Conservation (phyloP, 2,113 vertebrate species). For the Albula goreensis region DNA sequence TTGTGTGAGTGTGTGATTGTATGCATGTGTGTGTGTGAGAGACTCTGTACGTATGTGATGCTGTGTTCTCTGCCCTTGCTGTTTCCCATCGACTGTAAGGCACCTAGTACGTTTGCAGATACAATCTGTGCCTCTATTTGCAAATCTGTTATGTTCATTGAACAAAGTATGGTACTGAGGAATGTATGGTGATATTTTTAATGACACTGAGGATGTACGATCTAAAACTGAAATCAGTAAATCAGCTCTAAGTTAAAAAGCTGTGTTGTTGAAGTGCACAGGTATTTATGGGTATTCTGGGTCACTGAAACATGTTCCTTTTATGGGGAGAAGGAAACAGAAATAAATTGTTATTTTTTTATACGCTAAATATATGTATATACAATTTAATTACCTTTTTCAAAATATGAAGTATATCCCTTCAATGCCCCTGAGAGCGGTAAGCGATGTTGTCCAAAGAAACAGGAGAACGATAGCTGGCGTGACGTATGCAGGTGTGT, state of each 20-base stretch:
- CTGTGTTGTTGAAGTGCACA: not conserved
- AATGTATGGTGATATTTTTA: no score
- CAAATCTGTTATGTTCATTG: not conserved
- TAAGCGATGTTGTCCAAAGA: slow-evolving; percentile 1
- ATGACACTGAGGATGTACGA: no score
- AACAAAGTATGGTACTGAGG: not conserved
- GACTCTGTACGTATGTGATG: not conserved
- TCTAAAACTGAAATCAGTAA: not conserved
- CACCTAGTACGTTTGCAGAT: not conserved
- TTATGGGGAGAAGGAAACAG: not conserved
- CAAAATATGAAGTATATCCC: not conserved
- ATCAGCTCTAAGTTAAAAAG: not conserved
- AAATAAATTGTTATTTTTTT: not conserved
- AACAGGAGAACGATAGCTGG: not conserved
- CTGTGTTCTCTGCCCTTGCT: not conserved
- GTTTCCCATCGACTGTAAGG: not conserved
- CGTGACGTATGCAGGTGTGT: slow-evolving; percentile 1
- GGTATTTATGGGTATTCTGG: not conserved
- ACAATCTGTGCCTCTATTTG: not conserved
- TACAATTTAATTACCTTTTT: not conserved
- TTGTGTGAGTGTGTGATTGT: not conserved
- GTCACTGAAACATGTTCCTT: not conserved
- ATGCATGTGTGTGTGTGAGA: slow-evolving; percentile 14
- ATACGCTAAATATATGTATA: not conserved
- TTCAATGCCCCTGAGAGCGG: not conserved